Base-by-base conservation (phyloP, 2,113 vertebrate species). In the Neotoma lepida region DNA sequence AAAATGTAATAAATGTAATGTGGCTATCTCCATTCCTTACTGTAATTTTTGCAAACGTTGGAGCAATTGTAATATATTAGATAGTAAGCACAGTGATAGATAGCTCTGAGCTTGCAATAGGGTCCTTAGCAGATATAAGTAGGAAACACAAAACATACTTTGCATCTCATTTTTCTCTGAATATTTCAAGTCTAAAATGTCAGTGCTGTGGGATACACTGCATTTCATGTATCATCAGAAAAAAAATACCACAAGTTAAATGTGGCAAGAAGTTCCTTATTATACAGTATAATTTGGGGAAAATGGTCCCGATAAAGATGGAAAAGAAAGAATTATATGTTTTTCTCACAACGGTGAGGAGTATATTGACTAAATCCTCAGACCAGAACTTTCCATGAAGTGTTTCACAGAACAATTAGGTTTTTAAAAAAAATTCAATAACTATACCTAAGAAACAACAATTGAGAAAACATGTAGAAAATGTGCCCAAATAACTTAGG, bases 21-120 rank as follows among this genome's bases (percentile, higher is more conserved):
- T 80, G 18, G 1, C 33, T 76, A 4, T 87, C 28, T 93, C 90
- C 18, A 91, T 41, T 64, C 9, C 9, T 71, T 64, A 33, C 12
- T 71, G 76, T 88, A 85, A 70, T 68, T 95, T 87, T 85, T 80
- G 4, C n/a, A 76, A 77, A 76, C 80, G 35, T 22, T 56, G 74
- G 24, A 64, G 6, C 5, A 17, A 13, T 9, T 86, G 12, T 14
- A 51, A 64, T 51, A 12, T 63, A 30, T 6, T 39, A 92, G 35
- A 6, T 1, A 73, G 15, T 81, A 46, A 89, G 26, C 54, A 56
- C 46, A 46, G 71, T 49, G 9, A 26, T 41, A 51, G 33, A 49
- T 30, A 68, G 2, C 1, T 13, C 9, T 74, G 18, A 18, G 77
- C 35, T 82, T 73, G 28, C 22, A 90, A n/a, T 64, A 61, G 17